Percentiles rank a stretch among this genome's conserved stretches.
phyloP scores from a whole-genome alignment of 2,888 invertebrate genomes.

The Eucriotettix oculatus region DNA sequence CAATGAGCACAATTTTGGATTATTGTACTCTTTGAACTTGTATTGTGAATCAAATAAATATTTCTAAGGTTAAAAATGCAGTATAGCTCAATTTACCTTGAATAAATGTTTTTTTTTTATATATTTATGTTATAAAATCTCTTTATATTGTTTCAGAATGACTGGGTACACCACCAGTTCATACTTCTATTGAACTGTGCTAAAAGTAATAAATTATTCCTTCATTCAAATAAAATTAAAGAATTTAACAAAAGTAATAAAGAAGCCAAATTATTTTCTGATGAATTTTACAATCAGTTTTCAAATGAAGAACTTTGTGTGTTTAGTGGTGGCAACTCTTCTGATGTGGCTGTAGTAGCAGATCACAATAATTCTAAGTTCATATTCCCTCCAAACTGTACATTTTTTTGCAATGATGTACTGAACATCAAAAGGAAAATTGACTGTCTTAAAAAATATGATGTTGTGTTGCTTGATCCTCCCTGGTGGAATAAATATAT shows the following conservation, averaged over 20 bases:
- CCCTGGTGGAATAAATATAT: constrained; percentile 96
- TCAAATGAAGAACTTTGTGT: constrained; percentile 17
- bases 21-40: too few species aligned
- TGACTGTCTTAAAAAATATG: constrained; percentile 37
- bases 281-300: constrained; percentile 26
- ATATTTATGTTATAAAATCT: background rate
- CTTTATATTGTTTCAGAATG: constrained; percentile 18
- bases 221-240: constrained; percentile 9
- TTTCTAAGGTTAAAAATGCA: too few species aligned
- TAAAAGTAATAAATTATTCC: constrained; percentile 16
- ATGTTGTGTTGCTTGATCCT: constrained; percentile 79
- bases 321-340: constrained; percentile 40
- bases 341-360: constrained; percentile 31
- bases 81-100: too few species aligned
- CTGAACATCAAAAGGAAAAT: constrained; percentile 37
- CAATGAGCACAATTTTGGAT: too few species aligned
- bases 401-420: constrained; percentile 51
- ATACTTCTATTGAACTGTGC: constrained; percentile 16
- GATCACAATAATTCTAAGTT: constrained; percentile 31
- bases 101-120: too few species aligned
- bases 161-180: constrained; percentile 19
- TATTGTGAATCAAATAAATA: too few species aligned
- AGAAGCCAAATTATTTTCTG: constrained; percentile 23
- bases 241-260: constrained; percentile 21
- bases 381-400: constrained; percentile 47